Evolutionary conservation across 2,888 invertebrate genomes (phyloP), one percentile per base, ranked within the genome.

Genomic region (Parascotia fuliginaria): DNA sequence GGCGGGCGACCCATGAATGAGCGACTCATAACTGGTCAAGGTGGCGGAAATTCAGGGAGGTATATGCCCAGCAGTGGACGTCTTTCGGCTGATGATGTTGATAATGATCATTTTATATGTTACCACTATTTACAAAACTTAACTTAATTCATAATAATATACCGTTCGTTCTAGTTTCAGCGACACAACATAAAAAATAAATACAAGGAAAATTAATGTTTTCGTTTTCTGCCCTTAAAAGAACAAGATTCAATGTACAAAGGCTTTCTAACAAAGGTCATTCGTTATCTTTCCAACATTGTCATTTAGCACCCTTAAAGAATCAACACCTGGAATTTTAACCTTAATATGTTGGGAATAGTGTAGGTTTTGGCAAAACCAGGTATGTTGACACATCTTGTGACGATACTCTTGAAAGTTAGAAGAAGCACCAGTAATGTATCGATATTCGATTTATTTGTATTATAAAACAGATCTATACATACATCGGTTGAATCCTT

Each of bases 191-290:
- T n/a, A n/a, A n/a, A n/a, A n/a, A n/a, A n/a, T n/a, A n/a, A n/a
- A n/a, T n/a, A n/a, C n/a, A n/a, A n/a, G n/a, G n/a, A n/a, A n/a
- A n/a, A n/a, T n/a, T n/a, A n/a, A n/a, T n/a, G n/a, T n/a, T n/a
- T n/a, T n/a, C n/a, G n/a, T n/a, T n/a, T n/a, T n/a, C n/a, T n/a
- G n/a, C n/a, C 46, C 45, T 53, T 50, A 19, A 42, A 41, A 45
- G 46, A 44, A 64, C 48, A 42, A 65, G 65, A 65, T 54, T 65
- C 48, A 60, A 60, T 51, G 52, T 52, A 68, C 14, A 68, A 65
- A 69, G 45, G 60, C 46, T 37, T 37, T 31, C 40, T 55, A 65
- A 60, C 65, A 60, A 57, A 51, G 62, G 43, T 65, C 61, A 50
- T 57, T 65, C 45, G 49, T 54, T 65, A 56, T 59, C 46, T 59